Conservation (phyloP, 2,797 vertebrate genomes). For the Halcyon smyrnensis region DNA sequence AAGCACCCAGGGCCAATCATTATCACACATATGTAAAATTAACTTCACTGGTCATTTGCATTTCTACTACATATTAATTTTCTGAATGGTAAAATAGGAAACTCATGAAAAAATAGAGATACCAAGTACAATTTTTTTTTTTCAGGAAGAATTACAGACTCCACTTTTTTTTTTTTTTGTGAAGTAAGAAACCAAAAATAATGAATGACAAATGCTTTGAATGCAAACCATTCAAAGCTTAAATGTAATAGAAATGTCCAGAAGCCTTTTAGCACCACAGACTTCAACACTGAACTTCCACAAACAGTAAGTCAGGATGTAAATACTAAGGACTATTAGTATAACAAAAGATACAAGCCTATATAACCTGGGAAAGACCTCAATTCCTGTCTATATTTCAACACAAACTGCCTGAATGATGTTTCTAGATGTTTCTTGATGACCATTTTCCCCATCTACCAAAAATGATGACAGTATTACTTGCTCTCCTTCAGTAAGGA, state of each 20-base stretch:
- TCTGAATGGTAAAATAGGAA: not conserved
- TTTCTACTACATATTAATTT: not conserved
- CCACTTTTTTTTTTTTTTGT: not conserved
- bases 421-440: not conserved
- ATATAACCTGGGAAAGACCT: not conserved
- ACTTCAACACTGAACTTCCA: not conserved
- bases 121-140: not conserved
- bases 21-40: not conserved
- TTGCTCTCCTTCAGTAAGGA: not conserved
- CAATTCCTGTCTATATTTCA: not conserved
- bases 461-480: fast-evolving
- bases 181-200: not conserved
- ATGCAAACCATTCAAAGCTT: not conserved
- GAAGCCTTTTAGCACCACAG: not conserved
- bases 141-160: not conserved
- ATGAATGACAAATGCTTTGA: not conserved
- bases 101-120: not conserved
- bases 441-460: not conserved
- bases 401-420: not conserved
- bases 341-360: not conserved
- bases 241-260: not conserved
- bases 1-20: not conserved
- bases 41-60: not conserved
- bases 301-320: not conserved
- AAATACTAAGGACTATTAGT: not conserved